Base-by-base conservation (phyloP, 37 sponge, comb jelly and placozoan species). In the Eunapius fragilis region DNA sequence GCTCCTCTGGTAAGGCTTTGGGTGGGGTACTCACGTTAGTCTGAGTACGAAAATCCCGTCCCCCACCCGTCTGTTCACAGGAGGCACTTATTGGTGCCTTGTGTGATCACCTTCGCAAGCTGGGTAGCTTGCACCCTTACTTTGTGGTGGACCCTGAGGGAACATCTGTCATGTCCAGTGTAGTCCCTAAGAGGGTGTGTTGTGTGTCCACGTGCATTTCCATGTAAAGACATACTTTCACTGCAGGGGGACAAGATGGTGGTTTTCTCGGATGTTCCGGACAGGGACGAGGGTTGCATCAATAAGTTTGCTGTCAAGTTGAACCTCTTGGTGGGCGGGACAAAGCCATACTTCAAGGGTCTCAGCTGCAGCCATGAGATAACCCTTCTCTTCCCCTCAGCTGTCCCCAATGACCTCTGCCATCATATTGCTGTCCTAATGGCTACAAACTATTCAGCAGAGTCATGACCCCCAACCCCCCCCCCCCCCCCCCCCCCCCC, bases 311-410 rank as follows among this genome's bases (percentile, higher is more conserved):
- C 87, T 31, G 71, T 48, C 69, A 84, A 81, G 25, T 74, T 93
- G 0, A 93, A 93, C 81, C 71, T 27, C 0, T 73, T 93, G 33
- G 82, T 78, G 48, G 84, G 88, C 22, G 85, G 87, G 23, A n/a
- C 26, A 6, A 71, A 83, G 68, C 87, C 88, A 47, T 89, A 84
- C 47, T 95, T 95, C 88, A 95, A 95, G 72, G 93, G 90, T 22
- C 84, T 94, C 24, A 92, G 93, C 68, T 92, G 87, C 31, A 81
- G 84, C 71, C 90, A 92, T 24, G 93, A 92, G 30, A 90, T 90
- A 41, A 89, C 95, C 31, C 90, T 95, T 4, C 73, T 95, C 72
- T 95, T 95, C 68, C 95, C 95, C 2, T 71, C 75, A 3, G 25
- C 73, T 26, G 74, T 58, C 31, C n/a, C 34, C 34, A 83, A 89